These are phyloP conservation scores for Reinhardtius hippoglossoides DNA, from an alignment of 2,113 vertebrate genomes.

Conservation along the genomic window DNA sequence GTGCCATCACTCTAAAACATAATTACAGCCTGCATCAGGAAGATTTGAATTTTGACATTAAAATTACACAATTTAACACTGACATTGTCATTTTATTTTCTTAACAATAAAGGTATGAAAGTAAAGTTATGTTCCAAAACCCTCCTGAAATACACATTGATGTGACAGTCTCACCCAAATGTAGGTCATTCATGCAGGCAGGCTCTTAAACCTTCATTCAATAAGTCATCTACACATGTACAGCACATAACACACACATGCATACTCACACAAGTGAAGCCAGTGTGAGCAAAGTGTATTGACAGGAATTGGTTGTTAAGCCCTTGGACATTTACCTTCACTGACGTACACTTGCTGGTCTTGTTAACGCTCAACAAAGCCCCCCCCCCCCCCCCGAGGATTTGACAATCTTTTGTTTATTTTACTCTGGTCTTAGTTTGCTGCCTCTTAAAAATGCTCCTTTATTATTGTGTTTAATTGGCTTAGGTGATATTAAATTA, in stretches of 20 bases:
- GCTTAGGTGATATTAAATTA: too few relatives aligned
- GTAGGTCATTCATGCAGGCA: not conserved
- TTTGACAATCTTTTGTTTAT: too few relatives aligned
- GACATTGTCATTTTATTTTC: not conserved
- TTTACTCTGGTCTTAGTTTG: too few relatives aligned
- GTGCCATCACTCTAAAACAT: too few relatives aligned
- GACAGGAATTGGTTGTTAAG: constrained; percentile 7
- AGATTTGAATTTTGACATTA: not conserved
- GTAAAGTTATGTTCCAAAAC: not conserved
- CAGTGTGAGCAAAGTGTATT: not conserved
- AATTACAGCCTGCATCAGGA: too few relatives aligned
- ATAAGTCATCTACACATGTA: not conserved
- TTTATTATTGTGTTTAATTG: too few relatives aligned
- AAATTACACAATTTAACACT: not conserved
- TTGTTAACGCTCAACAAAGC: not conserved
- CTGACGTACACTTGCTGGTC: not conserved
- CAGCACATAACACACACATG: not conserved
- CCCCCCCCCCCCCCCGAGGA: not conserved
- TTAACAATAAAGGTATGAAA: not conserved
- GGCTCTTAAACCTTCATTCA: not conserved
- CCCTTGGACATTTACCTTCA: not conserved
- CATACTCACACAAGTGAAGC: too few relatives aligned
- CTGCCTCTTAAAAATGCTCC: too few relatives aligned
- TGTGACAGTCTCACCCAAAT: not conserved
- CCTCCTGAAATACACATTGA: not conserved